Conservation (phyloP, 2,888 invertebrate genomes). For the Caenorhabditis afra region DNA sequence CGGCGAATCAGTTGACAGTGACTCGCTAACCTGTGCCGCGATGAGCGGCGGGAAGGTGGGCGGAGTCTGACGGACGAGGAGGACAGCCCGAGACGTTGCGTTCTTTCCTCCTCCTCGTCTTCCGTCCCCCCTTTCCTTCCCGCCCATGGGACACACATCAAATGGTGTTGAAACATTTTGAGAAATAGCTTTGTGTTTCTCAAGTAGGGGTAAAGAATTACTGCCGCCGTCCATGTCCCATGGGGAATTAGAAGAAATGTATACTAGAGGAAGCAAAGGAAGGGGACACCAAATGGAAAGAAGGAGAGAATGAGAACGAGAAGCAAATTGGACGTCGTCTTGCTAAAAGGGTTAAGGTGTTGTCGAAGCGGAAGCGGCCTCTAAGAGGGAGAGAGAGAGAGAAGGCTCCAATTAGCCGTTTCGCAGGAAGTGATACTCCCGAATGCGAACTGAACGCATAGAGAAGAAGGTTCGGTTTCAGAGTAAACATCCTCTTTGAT, state of each 20-base stretch:
- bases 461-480: slow-evolving; percentile 51
- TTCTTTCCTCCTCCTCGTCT: neutral
- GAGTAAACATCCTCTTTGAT: slow-evolving; percentile 51
- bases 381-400: slow-evolving; percentile 6
- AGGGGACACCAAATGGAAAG: slow-evolving; percentile 27
- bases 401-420: slow-evolving; percentile 46
- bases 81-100: slow-evolving; percentile 30
- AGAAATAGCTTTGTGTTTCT: slow-evolving; percentile 42
- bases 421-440: slow-evolving; percentile 45
- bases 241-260: slow-evolving; percentile 52
- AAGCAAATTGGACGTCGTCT: slow-evolving; percentile 36
- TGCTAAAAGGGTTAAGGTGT: slow-evolving; percentile 49
- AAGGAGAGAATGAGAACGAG: slow-evolving; percentile 34
- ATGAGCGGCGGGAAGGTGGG: slow-evolving; percentile 15
- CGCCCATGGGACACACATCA: slow-evolving; percentile 54
- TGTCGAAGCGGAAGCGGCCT: slow-evolving; percentile 7
- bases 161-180: slow-evolving; percentile 62
- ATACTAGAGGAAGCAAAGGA: slow-evolving; percentile 11
- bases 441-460: slow-evolving; percentile 17
- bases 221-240: slow-evolving; percentile 37
- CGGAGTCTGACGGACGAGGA: slow-evolving; percentile 44
- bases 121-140: slow-evolving; percentile 4
- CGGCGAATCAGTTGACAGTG: slow-evolving; percentile 37
- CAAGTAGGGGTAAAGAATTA: slow-evolving; percentile 54
- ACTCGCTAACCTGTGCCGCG: slow-evolving; percentile 53